These are phyloP conservation scores for Branchipolynoe longqiensis DNA, from an alignment of 2,888 invertebrate species.

Conservation along the genomic window DNA sequence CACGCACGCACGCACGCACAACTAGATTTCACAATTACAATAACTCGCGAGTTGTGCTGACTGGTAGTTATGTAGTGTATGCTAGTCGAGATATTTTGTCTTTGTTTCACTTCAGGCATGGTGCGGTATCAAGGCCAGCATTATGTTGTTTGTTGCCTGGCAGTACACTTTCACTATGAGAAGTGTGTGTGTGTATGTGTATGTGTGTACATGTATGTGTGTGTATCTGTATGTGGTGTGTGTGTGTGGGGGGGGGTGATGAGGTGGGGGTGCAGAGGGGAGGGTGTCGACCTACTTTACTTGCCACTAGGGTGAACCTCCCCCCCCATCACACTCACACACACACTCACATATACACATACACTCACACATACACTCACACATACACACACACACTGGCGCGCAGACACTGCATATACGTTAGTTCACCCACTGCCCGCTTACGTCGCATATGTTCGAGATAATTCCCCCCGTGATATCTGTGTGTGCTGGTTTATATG, in stretches of 20 bases:
- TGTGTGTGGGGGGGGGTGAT: not conserved
- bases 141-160: not conserved
- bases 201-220: too few relatives aligned
- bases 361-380: too few relatives aligned
- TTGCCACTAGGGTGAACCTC: slow-evolving; percentile 33
- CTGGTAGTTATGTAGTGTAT: too few relatives aligned
- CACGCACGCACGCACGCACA: too few relatives aligned
- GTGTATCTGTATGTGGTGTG: too few relatives aligned
- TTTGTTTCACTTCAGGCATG: not conserved
- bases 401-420: not conserved
- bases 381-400: too few relatives aligned
- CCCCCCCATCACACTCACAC: too few relatives aligned
- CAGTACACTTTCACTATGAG: not conserved
- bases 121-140: not conserved
- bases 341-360: too few relatives aligned
- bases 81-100: too few relatives aligned
- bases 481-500: slow-evolving; percentile 21
- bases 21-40: too few relatives aligned
- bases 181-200: too few relatives aligned
- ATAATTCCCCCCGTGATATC: not conserved
- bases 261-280: not conserved
- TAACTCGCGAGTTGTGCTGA: too few relatives aligned
- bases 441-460: not conserved
- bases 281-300: slow-evolving; percentile 9
- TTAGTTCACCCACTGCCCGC: slow-evolving; percentile 14